Evolutionary conservation across 2,888 invertebrate species (phyloP).

Genomic region (Cataglyphis albicans): DNA sequence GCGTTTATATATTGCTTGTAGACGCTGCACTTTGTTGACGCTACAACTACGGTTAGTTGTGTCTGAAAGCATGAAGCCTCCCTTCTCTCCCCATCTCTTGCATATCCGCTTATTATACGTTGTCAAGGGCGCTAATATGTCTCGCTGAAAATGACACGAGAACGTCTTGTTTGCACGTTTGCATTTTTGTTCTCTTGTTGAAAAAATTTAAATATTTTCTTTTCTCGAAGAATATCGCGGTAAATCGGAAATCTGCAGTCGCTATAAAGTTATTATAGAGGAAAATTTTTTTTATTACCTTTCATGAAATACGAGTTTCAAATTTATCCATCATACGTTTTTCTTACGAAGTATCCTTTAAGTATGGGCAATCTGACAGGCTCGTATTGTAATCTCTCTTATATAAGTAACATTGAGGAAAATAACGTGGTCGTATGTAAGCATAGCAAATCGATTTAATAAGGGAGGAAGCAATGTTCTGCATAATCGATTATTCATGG

Average conservation of each 20-base stretch:
- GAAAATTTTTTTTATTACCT: constrained; percentile 2
- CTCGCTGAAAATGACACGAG: constrained; percentile 5
- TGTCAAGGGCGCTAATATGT: not conserved
- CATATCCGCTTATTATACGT: constrained; percentile 62
- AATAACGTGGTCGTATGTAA: constrained; percentile 34
- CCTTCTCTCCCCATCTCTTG: not conserved
- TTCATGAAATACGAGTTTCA: not conserved
- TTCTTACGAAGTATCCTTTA: not conserved
- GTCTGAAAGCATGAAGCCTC: constrained; percentile 58
- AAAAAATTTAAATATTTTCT: not conserved
- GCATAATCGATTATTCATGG: constrained; percentile 57
- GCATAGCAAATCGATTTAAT: constrained; percentile 47
- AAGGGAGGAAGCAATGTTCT: constrained; percentile 44
- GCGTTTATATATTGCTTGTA: constrained; percentile 56
- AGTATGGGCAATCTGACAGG: constrained; percentile 7
- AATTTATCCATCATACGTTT: constrained; percentile 11
- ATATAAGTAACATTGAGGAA: constrained; percentile 24
- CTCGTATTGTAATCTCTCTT: constrained; percentile 31
- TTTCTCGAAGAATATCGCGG: not conserved
- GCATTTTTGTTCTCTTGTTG: not conserved
- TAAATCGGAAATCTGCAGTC: not conserved
- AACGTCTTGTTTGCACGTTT: not conserved
- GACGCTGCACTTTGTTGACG: not conserved
- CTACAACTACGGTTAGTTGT: constrained; percentile 57
- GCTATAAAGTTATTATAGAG: not conserved